Percentiles rank a stretch among this genome's conserved stretches.
These are phyloP conservation scores for Amphimallon solstitiale DNA, from an alignment of 2,888 invertebrate genomes.

Conservation along the genomic window DNA sequence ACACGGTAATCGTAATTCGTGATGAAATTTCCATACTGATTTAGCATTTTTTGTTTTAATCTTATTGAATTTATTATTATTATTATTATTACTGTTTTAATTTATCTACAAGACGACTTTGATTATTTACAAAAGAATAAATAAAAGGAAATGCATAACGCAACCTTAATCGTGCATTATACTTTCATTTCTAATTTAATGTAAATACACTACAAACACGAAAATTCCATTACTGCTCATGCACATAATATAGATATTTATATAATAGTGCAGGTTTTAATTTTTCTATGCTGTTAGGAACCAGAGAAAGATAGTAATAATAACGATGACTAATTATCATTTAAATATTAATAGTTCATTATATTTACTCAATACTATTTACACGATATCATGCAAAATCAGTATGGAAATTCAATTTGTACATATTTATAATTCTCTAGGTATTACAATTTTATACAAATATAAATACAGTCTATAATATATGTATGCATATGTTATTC, in stretches of 20 bases:
- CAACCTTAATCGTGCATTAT: too few relatives aligned
- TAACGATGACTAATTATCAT: neutral
- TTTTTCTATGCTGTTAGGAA: slow-evolving; percentile 20
- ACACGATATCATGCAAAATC: neutral
- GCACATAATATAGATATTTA: neutral
- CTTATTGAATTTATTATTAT: neutral
- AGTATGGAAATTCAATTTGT: slow-evolving; percentile 22
- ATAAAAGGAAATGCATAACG: too few relatives aligned
- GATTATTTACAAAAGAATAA: too few relatives aligned
- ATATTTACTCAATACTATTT: slow-evolving; percentile 17
- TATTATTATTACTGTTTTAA: neutral
- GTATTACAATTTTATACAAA: slow-evolving; percentile 5
- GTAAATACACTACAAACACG: neutral
- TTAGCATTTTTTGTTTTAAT: neutral
- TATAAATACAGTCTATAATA: slow-evolving; percentile 7
- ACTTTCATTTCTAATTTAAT: neutral
- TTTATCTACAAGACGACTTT: neutral
- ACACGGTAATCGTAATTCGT: neutral
- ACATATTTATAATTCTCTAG: slow-evolving; percentile 5
- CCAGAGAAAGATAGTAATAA: neutral
- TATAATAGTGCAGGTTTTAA: too few relatives aligned
- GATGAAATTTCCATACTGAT: slow-evolving; percentile 5
- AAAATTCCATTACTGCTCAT: neutral
- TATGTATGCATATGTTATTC: slow-evolving; percentile 7
- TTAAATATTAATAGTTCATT: neutral